phyloP scores from a whole-genome alignment of 2,797 vertebrate genomes.

The Oceanodroma leucorhoa region DNA sequence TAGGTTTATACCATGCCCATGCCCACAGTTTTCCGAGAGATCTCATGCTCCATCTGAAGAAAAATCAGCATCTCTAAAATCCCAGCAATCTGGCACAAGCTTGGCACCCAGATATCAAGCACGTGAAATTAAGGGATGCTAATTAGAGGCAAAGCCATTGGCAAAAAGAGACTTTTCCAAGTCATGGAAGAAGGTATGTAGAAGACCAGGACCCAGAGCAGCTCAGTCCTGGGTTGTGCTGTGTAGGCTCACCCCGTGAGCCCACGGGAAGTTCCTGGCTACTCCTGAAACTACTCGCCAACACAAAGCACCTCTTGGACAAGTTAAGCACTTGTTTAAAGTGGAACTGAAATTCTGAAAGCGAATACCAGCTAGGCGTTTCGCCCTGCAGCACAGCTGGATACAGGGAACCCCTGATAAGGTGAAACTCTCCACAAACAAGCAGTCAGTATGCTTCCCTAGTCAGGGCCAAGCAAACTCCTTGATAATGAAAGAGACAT shows the following conservation, averaged over 20 bases:
- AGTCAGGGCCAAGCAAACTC: neutral
- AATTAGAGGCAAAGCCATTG: neutral
- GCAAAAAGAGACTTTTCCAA: neutral
- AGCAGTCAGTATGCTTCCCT: neutral
- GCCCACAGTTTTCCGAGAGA: neutral
- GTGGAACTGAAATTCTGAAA: neutral
- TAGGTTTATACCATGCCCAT: neutral
- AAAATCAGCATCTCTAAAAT: neutral
- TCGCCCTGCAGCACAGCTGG: neutral
- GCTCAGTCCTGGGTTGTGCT: neutral
- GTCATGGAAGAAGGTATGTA: fast-evolving
- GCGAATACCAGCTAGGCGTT: neutral
- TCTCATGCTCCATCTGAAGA: neutral
- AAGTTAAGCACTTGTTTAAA: neutral
- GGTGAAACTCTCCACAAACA: neutral
- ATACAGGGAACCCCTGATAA: neutral
- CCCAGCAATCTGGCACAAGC: neutral
- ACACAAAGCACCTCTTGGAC: neutral
- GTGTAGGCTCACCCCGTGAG: neutral
- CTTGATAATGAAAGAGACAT: neutral
- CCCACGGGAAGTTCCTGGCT: neutral
- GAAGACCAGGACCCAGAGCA: neutral
- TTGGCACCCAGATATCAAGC: neutral
- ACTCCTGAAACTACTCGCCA: neutral
- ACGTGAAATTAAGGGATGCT: neutral